phyloP scores from a whole-genome alignment of 2,888 invertebrate genomes.

The Parnassius orleans region DNA sequence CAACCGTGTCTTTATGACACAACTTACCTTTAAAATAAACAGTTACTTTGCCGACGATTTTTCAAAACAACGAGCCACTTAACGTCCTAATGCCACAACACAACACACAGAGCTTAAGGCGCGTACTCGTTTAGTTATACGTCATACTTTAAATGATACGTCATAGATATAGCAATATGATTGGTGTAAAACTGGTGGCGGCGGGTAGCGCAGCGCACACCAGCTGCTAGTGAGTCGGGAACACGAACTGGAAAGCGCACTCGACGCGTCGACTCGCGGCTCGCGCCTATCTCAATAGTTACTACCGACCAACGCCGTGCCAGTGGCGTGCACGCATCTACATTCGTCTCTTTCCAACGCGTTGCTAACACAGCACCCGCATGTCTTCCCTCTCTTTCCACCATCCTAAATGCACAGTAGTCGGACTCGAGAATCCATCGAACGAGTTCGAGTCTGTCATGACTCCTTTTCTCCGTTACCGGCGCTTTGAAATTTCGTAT shows the following conservation, averaged over 20 bases:
- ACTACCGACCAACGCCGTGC: slow-evolving; percentile 48
- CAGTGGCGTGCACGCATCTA: slow-evolving; percentile 68
- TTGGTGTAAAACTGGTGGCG: slow-evolving; percentile 66
- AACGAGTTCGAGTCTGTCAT: slow-evolving; percentile 72
- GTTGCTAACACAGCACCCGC: slow-evolving; percentile 22
- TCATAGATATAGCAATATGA: slow-evolving; percentile 48
- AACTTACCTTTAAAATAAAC: slow-evolving; percentile 78
- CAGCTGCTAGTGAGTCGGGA: slow-evolving; percentile 69
- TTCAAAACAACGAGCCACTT: slow-evolving; percentile 46
- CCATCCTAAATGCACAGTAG: slow-evolving; percentile 70
- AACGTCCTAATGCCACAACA: slow-evolving; percentile 52
- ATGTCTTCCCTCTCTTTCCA: slow-evolving; percentile 39
- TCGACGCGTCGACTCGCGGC: slow-evolving; percentile 56
- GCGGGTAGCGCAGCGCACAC: slow-evolving; percentile 61
- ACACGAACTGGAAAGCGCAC: slow-evolving; percentile 73
- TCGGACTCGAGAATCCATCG: slow-evolving; percentile 60
- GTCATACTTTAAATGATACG: slow-evolving; percentile 63
- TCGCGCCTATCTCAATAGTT: slow-evolving; percentile 60
- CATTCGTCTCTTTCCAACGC: slow-evolving; percentile 45
- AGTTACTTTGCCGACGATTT: slow-evolving; percentile 67
- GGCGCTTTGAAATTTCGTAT: slow-evolving; percentile 60
- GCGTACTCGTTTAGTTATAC: slow-evolving; percentile 54
- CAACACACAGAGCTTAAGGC: slow-evolving; percentile 61
- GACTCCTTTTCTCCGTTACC: slow-evolving; percentile 67
- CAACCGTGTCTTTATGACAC: slow-evolving; percentile 71